These are phyloP conservation scores for Drosophila ohnishii DNA, from an alignment of 1,140 invertebrate genomes.

Conservation along the genomic window DNA sequence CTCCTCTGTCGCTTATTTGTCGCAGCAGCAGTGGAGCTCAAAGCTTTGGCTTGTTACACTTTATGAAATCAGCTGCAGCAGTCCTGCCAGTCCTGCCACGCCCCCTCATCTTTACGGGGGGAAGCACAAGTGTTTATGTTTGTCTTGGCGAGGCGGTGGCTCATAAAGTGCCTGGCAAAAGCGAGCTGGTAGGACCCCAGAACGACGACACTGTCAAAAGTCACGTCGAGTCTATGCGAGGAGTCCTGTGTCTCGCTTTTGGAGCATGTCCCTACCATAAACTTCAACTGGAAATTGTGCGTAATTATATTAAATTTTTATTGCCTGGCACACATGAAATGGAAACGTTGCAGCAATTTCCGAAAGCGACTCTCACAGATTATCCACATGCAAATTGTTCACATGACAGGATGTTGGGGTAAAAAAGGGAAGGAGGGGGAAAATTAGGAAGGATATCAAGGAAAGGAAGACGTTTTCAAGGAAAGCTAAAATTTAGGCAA, in stretches of 20 bases:
- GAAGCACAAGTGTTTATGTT: constrained; percentile 74
- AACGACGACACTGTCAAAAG: constrained; percentile 63
- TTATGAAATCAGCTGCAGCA: constrained; percentile 76
- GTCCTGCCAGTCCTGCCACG: constrained; percentile 22
- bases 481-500: constrained; percentile 18
- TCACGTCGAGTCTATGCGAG: constrained; percentile 37
- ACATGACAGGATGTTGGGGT: constrained; percentile 1
- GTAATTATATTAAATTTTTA: constrained; percentile 82
- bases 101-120: background rate
- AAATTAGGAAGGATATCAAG: constrained; percentile 2
- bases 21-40: constrained; percentile 63
- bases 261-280: constrained; percentile 59
- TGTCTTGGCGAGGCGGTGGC: constrained; percentile 68
- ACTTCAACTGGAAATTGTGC: constrained; percentile 78
- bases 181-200: constrained; percentile 36
- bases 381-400: constrained; percentile 49
- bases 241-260: constrained; percentile 23
- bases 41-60: constrained; percentile 76
- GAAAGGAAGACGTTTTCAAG: background rate
- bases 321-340: constrained; percentile 61
- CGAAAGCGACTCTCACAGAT: constrained; percentile 27
- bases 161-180: constrained; percentile 64
- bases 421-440: background rate
- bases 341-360: constrained; percentile 68
- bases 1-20: constrained; percentile 68